These are phyloP conservation scores for Octodonta nipae DNA, from an alignment of 2,888 invertebrate species.

Conservation along the genomic window DNA sequence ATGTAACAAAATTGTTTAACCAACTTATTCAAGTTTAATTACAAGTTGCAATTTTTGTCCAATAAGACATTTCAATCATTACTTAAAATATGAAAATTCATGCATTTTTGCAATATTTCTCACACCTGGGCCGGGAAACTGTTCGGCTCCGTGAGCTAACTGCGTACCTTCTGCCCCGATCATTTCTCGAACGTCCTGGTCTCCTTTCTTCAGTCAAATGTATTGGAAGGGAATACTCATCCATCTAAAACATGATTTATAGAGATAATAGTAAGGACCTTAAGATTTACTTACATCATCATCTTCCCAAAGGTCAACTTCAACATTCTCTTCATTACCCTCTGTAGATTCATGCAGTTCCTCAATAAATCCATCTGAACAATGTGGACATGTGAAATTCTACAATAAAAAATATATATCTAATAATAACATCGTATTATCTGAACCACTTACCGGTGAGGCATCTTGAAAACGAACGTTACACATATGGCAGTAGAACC, in stretches of 20 bases:
- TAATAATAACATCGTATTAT: too few species aligned
- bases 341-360: slow-evolving; percentile 49
- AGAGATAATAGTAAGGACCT: too few species aligned
- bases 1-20: too few species aligned
- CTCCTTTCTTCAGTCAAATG: slow-evolving; percentile 26
- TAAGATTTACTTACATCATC: too few species aligned
- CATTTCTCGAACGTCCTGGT: slow-evolving; percentile 25
- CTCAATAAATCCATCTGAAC: slow-evolving; percentile 81
- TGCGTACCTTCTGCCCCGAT: slow-evolving; percentile 31
- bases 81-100: too few species aligned
- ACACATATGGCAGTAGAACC: slow-evolving; percentile 88
- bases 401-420: too few species aligned
- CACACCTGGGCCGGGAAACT: slow-evolving; percentile 32
- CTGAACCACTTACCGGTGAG: too few species aligned
- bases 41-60: too few species aligned
- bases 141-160: slow-evolving; percentile 26
- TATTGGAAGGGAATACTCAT: slow-evolving; percentile 5
- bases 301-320: slow-evolving; percentile 38
- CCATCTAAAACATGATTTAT: too few species aligned
- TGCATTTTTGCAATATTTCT: too few species aligned
- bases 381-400: slow-evolving; percentile 81
- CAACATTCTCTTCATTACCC: slow-evolving; percentile 38
- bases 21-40: too few species aligned
- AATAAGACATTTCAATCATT: too few species aligned
- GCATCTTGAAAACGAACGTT: slow-evolving; percentile 69